A percentile compares a stretch with the other conserved stretches of the same genome.
phyloP scores from a whole-genome alignment of 2,888 invertebrate genomes.

The Athripsodes cinereus region DNA sequence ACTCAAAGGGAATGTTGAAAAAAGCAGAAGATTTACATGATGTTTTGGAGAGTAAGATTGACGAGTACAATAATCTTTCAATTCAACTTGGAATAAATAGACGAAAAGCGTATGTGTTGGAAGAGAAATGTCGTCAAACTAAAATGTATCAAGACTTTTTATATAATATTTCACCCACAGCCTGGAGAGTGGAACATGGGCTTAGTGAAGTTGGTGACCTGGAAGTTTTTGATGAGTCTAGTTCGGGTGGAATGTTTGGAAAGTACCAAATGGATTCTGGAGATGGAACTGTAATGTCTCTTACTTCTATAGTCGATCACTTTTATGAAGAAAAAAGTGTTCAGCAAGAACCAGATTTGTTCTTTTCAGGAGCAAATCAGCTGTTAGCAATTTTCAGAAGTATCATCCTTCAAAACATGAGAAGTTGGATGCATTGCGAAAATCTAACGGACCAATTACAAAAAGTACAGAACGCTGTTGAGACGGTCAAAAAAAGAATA shows the following conservation, averaged over 20 bases:
- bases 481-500: constrained; percentile 4
- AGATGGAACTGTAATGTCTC: constrained; percentile 30
- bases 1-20: constrained; percentile 51
- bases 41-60: constrained; percentile 40
- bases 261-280: constrained; percentile 21
- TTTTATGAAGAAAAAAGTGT: constrained; percentile 44
- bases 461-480: constrained; percentile 32
- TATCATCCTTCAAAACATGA: constrained; percentile 58
- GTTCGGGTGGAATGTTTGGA: constrained; percentile 18
- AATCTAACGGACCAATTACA: constrained; percentile 46
- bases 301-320: constrained; percentile 39
- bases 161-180: constrained; percentile 58
- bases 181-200: constrained; percentile 38
- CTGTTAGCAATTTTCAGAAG: constrained; percentile 52
- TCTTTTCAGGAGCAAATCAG: constrained; percentile 51
- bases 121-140: constrained; percentile 55
- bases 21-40: constrained; percentile 45
- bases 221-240: not conserved
- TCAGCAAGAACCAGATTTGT: constrained; percentile 47
- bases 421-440: constrained; percentile 55
- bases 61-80: constrained; percentile 43
- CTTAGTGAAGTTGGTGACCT: not conserved
- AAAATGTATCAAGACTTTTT: constrained; percentile 64
- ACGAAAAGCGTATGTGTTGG: constrained; percentile 51
- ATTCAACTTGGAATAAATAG: constrained; percentile 36